phyloP scores from a whole-genome alignment of 2,888 invertebrate genomes.

The Aspidiotus destructor region DNA sequence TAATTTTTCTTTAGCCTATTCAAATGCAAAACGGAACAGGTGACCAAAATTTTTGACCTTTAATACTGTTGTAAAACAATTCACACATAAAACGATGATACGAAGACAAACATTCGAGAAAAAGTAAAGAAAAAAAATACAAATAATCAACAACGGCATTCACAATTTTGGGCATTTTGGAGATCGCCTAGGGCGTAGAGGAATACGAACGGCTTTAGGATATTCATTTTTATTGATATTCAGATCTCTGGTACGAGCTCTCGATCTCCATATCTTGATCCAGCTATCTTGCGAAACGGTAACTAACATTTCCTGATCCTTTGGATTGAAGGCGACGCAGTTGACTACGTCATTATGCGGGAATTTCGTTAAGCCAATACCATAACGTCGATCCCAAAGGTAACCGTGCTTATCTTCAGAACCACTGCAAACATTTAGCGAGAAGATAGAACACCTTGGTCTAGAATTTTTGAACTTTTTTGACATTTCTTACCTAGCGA shows the following conservation, averaged over 20 bases:
- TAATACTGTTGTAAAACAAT: too few species aligned
- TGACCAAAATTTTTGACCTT: too few species aligned
- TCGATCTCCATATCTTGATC: slow-evolving; percentile 54
- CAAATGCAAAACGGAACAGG: too few species aligned
- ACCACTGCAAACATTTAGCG: slow-evolving; percentile 49
- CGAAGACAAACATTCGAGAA: too few species aligned
- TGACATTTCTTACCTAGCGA: slow-evolving; percentile 46
- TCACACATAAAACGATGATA: too few species aligned
- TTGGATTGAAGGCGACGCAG: slow-evolving; percentile 74
- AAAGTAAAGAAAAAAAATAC: too few species aligned
- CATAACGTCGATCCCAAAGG: slow-evolving; percentile 76
- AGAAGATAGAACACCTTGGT: slow-evolving; percentile 38
- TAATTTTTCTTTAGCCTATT: too few species aligned
- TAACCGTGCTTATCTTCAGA: slow-evolving; percentile 75
- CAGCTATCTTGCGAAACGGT: slow-evolving; percentile 72
- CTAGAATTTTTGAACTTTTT: background rate
- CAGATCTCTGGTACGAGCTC: slow-evolving; percentile 44
- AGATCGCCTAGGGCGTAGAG: too few species aligned
- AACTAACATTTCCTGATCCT: slow-evolving; percentile 67
- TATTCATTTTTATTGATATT: slow-evolving; percentile 8
- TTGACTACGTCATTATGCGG: slow-evolving; percentile 73
- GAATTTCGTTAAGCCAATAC: slow-evolving; percentile 61
- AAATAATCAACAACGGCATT: too few species aligned
- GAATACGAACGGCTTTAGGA: slow-evolving; percentile 4
- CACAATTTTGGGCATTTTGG: too few species aligned